These are phyloP conservation scores for Ditylenchus weischeri DNA, from an alignment of 2,888 invertebrate species.

Conservation along the genomic window DNA sequence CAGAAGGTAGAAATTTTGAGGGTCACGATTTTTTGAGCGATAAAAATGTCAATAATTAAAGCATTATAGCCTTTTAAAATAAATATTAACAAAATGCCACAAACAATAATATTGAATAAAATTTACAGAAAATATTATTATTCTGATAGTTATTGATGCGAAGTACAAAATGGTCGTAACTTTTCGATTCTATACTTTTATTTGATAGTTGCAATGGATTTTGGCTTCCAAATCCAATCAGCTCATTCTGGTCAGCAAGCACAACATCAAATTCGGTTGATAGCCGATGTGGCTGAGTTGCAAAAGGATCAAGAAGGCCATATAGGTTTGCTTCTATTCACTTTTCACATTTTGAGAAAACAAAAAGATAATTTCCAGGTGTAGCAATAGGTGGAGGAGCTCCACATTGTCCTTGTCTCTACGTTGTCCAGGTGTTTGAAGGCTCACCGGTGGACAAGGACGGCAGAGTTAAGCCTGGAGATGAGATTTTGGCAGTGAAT, in stretches of 20 bases:
- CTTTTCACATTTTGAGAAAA: conserved; percentile 63
- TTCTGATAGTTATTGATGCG: too few species aligned
- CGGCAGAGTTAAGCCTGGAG: conserved; percentile 90
- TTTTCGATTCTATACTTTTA: too few species aligned
- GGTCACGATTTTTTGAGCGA: too few species aligned
- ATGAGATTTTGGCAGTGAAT: conserved; percentile 91
- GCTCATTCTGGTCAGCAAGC: neutral
- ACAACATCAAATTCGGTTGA: conserved; percentile 18
- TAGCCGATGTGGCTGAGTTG: conserved; percentile 80
- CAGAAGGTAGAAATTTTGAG: too few species aligned
- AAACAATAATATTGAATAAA: too few species aligned
- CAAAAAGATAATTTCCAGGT: neutral
- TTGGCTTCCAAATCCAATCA: conserved; percentile 4
- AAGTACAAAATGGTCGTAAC: too few species aligned
- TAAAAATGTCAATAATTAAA: too few species aligned
- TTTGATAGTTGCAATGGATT: neutral
- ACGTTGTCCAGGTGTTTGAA: conserved; percentile 92
- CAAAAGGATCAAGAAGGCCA: conserved; percentile 76
- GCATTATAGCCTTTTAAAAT: too few species aligned
- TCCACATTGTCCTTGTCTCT: conserved; percentile 60
- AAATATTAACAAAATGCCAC: too few species aligned
- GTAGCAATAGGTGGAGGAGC: conserved; percentile 32
- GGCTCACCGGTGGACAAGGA: conserved; percentile 91
- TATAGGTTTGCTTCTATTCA: conserved; percentile 68
- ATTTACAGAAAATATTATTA: too few species aligned